Percentiles rank a stretch among this genome's conserved stretches.
Conservation (phyloP, 2,888 invertebrate genomes). For the Drosophila maculinotata region DNA sequence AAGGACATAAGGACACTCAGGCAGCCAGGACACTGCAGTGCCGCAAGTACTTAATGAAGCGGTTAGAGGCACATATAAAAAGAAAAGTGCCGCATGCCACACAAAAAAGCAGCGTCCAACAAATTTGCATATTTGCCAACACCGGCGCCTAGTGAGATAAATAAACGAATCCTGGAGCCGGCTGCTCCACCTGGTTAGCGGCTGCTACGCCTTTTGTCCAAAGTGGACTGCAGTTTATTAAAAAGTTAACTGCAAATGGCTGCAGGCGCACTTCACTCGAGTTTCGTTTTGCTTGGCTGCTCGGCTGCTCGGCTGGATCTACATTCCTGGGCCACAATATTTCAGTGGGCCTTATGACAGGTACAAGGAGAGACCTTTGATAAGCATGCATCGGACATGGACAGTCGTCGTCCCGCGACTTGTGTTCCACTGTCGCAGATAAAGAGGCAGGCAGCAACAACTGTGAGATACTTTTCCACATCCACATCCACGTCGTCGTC, state of each 20-base stretch:
- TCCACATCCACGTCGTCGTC: conserved; percentile 1
- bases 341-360: conserved; percentile 78
- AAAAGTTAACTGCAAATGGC: conserved; percentile 50
- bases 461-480: conserved; percentile 64
- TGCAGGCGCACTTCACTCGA: conserved; percentile 20
- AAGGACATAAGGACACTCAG: conserved; percentile 64
- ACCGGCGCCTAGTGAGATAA: conserved; percentile 71
- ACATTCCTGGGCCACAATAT: conserved; percentile 64
- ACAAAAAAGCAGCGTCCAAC: conserved; percentile 10
- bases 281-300: conserved; percentile 8
- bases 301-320: no score
- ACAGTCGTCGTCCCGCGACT: conserved; percentile 28
- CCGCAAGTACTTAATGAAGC: conserved; percentile 78
- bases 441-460: conserved; percentile 39
- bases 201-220: conserved; percentile 31
- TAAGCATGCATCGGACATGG: conserved; percentile 66
- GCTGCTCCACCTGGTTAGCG: conserved; percentile 5
- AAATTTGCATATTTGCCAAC: conserved; percentile 69
- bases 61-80: conserved; percentile 49
- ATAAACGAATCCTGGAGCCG: conserved; percentile 61
- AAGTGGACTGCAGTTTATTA: conserved; percentile 43
- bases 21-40: conserved; percentile 49
- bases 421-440: conserved; percentile 58
- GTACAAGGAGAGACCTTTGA: conserved; percentile 67
- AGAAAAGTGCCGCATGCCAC: conserved; percentile 15